Evolutionary conservation across 1,140 invertebrate species (phyloP).

Genomic region (Pseudomyrmex cubaensis): DNA sequence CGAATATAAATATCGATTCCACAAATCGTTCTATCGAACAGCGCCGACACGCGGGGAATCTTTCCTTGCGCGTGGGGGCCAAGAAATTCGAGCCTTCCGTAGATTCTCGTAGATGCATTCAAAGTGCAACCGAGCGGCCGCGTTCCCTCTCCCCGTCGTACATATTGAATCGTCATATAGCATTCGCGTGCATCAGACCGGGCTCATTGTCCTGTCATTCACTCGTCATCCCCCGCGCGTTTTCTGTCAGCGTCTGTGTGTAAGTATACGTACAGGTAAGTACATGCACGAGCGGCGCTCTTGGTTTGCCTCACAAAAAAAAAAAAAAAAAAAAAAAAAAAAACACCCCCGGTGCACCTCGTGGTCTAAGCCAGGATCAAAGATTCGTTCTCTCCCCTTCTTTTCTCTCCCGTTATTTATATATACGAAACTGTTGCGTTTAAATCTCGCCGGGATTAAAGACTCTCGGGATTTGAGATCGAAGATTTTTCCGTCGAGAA

Average conservation of each 20-base stretch:
- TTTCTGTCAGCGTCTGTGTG: conserved; percentile 46
- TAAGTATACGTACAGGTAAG: conserved; percentile 11
- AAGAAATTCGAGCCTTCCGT: conserved; percentile 80
- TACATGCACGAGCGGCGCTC: conserved; percentile 59
- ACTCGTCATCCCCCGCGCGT: conserved; percentile 84
- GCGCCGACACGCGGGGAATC: conserved; percentile 39
- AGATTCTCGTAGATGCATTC: conserved; percentile 72
- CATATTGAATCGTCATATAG: conserved; percentile 85
- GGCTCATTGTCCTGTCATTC: conserved; percentile 86
- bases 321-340: conserved; percentile 80
- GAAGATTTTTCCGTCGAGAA: conserved; percentile 5
- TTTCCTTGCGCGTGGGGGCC: conserved; percentile 20
- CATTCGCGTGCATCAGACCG: conserved; percentile 83
- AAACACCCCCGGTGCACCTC: conserved; percentile 40
- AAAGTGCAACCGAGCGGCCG: conserved; percentile 80
- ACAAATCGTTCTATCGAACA: conserved; percentile 20
- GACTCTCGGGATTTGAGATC: conserved; percentile 39
- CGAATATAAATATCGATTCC: conserved; percentile 68
- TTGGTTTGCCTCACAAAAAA: conserved; percentile 72
- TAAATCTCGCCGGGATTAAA: conserved; percentile 49
- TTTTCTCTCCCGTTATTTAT: conserved; percentile 6
- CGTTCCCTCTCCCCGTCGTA: conserved; percentile 25
- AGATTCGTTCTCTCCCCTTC: conserved; percentile 8
- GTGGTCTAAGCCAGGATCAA: conserved; percentile 71
- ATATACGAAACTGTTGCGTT: conserved; percentile 69